A percentile compares a stretch with the other conserved stretches of the same genome.
Evolutionary conservation across 2,888 invertebrate genomes (phyloP).

Genomic region (Archaeoteleia sp.): DNA sequence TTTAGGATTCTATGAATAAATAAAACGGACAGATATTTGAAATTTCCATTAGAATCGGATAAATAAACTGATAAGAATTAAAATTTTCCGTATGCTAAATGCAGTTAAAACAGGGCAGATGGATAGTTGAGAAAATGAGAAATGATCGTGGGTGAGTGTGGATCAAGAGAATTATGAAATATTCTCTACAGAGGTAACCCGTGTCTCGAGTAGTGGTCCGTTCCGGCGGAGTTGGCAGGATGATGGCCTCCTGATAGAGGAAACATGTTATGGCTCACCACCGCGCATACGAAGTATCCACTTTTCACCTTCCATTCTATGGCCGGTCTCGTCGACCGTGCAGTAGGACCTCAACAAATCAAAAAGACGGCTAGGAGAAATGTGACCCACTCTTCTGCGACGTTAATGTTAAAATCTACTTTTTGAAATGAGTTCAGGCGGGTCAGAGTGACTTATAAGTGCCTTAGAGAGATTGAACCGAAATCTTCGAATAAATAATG

Average conservation of each 20-base stretch:
- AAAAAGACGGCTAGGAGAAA: slow-evolving; percentile 38
- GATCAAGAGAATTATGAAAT: slow-evolving; percentile 52
- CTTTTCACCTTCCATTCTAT: slow-evolving; percentile 40
- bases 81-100: slow-evolving; percentile 18
- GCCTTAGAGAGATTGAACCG: slow-evolving; percentile 5
- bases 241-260: slow-evolving; percentile 64
- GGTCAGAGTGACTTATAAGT: slow-evolving; percentile 32
- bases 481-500: not conserved
- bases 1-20: too few species aligned
- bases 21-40: too few species aligned
- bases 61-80: slow-evolving; percentile 34
- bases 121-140: slow-evolving; percentile 22
- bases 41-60: too few species aligned
- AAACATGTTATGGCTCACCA: slow-evolving; percentile 63
- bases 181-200: slow-evolving; percentile 41
- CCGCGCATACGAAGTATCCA: slow-evolving; percentile 62
- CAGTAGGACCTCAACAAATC: slow-evolving; percentile 44
- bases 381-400: slow-evolving; percentile 39
- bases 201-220: slow-evolving; percentile 34
- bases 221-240: slow-evolving; percentile 45
- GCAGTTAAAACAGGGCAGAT: slow-evolving; percentile 19
- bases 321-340: slow-evolving; percentile 17
- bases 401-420: slow-evolving; percentile 48
- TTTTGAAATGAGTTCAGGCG: slow-evolving; percentile 37
- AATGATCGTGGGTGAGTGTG: slow-evolving; percentile 38